Evolutionary conservation across 2,797 vertebrate genomes (phyloP).

Genomic region (Enteromius viviparus): DNA sequence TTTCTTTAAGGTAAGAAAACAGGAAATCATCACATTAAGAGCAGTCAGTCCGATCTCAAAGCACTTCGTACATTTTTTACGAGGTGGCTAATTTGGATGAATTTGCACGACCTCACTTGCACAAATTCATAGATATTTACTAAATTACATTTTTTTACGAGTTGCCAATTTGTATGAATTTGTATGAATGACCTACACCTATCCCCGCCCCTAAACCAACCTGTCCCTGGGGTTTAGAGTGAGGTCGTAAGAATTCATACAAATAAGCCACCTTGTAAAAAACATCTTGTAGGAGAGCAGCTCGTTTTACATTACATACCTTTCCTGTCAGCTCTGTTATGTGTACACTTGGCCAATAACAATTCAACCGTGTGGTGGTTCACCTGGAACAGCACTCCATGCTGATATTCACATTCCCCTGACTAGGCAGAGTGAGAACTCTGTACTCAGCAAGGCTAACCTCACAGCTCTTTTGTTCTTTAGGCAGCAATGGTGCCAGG

Average conservation of each 20-base stretch:
- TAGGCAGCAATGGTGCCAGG: conserved; percentile 21
- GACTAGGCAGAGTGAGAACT: conserved; percentile 49
- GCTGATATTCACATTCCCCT: conserved; percentile 46
- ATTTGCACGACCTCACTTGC: too few relatives aligned
- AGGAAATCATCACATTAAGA: neutral
- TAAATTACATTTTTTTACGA: too few relatives aligned
- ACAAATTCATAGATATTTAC: too few relatives aligned
- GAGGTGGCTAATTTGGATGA: too few relatives aligned
- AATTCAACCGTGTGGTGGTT: conserved; percentile 8
- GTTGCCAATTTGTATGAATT: too few relatives aligned
- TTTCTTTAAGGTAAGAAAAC: neutral
- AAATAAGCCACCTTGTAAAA: too few relatives aligned
- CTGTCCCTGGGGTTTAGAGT: too few relatives aligned
- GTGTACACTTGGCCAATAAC: conserved; percentile 2
- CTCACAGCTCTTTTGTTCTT: conserved; percentile 52
- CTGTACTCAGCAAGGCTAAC: conserved; percentile 54
- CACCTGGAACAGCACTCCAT: conserved; percentile 30
- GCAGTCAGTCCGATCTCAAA: too few relatives aligned
- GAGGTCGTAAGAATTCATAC: too few relatives aligned
- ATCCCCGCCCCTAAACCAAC: too few relatives aligned
- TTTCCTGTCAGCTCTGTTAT: neutral
- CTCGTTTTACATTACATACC: neutral
- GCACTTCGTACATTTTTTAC: too few relatives aligned
- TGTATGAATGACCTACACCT: too few relatives aligned
- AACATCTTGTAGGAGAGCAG: neutral